Evolutionary conservation across 2,888 invertebrate genomes (phyloP), one percentile per base, ranked within the genome.

Genomic region (Steinernema scapterisci): DNA sequence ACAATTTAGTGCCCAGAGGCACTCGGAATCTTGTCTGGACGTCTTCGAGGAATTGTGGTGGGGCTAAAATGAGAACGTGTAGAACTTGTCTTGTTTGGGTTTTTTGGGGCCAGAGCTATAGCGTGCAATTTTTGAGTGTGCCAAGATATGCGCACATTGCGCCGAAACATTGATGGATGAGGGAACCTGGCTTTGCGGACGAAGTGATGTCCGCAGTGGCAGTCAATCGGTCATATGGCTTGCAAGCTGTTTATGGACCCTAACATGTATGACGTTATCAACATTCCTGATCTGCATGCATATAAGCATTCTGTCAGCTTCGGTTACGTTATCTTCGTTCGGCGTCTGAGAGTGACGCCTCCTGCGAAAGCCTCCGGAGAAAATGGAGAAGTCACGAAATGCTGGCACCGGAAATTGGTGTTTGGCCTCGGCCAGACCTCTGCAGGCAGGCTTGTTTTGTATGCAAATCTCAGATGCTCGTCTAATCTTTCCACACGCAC

Each of bases 1-100:
- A 86, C 43, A 80, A 78, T 71, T 83, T 83, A 27, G 85, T 82
- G 23, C 84, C 85, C 31, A 82, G 72, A 31, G 83, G 80, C 31
- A 86, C 76, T 16, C 85, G 85, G 72, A 82, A 83, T 72, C 80
- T 82, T 21, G 82, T 82, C 70, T 82, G 81, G 9, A 81, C 82
- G 70, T 79, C 72, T 13, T 82, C 80, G 72, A 79, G 76, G 38
- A 84, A 71, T 73, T 80, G 77, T 54, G 86, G 86, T 13, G 86
- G 86, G 21, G 76, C 86, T 86, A 78, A 74, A 83, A 80, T 25
- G 70, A 72, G n/a, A n/a, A n/a, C n/a, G n/a, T n/a, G n/a, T n/a
- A n/a, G n/a, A n/a, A n/a, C n/a, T n/a, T n/a, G n/a, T n/a, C n/a
- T n/a, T n/a, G n/a, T n/a, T n/a, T n/a, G n/a, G n/a, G n/a, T n/a